Conservation (phyloP, 2,888 invertebrate species). For the Drosophila monieri region DNA sequence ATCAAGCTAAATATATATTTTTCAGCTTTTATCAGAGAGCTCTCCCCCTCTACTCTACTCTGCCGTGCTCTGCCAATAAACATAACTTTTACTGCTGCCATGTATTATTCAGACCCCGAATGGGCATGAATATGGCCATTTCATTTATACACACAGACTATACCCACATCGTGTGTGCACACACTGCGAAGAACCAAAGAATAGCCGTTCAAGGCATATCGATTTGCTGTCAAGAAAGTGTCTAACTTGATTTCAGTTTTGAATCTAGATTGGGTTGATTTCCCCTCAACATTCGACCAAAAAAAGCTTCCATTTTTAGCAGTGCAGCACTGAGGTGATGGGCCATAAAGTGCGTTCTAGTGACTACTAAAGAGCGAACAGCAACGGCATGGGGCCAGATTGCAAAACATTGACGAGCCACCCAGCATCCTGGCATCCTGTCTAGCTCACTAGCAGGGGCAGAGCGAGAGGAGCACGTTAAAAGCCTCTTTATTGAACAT, state of each 20-base stretch:
- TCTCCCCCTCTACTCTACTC: too few relatives aligned
- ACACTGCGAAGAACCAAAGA: not conserved
- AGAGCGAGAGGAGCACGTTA: conserved; percentile 54
- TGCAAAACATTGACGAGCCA: conserved; percentile 51
- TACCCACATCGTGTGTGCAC: not conserved
- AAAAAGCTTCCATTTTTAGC: conserved; percentile 37
- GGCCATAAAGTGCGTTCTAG: conserved; percentile 63
- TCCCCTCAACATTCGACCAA: too few relatives aligned
- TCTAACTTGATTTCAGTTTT: not conserved
- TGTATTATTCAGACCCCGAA: conserved; percentile 43
- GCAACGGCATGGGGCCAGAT: conserved; percentile 56
- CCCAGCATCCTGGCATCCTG: conserved; percentile 50
- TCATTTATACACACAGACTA: conserved; percentile 19
- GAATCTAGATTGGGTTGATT: not conserved
- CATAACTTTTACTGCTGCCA: conserved; percentile 36
- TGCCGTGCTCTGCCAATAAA: conserved; percentile 23
- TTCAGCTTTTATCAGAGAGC: conserved; percentile 15
- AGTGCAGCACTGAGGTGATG: conserved; percentile 53
- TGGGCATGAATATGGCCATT: conserved; percentile 41
- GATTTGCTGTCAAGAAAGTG: not conserved
- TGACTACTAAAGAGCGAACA: conserved; percentile 52
- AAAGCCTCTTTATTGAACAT: conserved; percentile 80
- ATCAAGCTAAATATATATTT: conserved; percentile 36
- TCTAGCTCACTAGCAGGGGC: not conserved
- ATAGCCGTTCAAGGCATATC: not conserved